Conservation (phyloP, 2,797 vertebrate genomes). For the Eurystomus glaucurus region DNA sequence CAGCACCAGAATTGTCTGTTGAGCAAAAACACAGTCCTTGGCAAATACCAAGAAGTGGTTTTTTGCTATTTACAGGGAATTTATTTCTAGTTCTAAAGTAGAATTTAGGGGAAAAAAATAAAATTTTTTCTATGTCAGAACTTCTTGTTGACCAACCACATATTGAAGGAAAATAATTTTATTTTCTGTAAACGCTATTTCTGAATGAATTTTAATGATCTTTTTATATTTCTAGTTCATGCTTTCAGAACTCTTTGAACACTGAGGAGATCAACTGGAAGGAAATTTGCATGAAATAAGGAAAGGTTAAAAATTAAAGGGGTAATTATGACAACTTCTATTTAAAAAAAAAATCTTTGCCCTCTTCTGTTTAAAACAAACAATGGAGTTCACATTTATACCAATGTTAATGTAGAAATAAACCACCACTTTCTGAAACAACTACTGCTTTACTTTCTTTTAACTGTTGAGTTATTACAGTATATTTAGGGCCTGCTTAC, state of each 20-base stretch:
- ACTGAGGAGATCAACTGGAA: background rate
- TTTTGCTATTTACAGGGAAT: background rate
- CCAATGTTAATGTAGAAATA: background rate
- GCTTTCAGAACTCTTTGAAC: background rate
- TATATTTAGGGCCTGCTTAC: background rate
- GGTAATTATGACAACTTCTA: background rate
- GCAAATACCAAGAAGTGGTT: fast-evolving
- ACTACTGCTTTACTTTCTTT: background rate
- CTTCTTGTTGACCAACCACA: background rate
- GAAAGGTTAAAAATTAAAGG: background rate
- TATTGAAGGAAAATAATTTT: background rate
- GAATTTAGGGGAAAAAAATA: background rate
- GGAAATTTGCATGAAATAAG: background rate
- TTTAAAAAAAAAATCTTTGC: background rate
- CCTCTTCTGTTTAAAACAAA: background rate
- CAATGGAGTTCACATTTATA: background rate
- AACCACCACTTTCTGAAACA: background rate
- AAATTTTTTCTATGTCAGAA: background rate
- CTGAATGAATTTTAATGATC: background rate
- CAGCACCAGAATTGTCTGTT: fast-evolving
- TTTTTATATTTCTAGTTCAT: background rate
- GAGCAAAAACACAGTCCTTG: background rate
- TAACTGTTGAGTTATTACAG: background rate
- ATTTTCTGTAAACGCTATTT: background rate
- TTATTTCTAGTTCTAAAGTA: background rate